A percentile compares a stretch with the other conserved stretches of the same genome.
These are phyloP conservation scores for Stichopus chloronotus DNA, from an alignment of 35 echinoderm and acorn worm species.

Conservation along the genomic window DNA sequence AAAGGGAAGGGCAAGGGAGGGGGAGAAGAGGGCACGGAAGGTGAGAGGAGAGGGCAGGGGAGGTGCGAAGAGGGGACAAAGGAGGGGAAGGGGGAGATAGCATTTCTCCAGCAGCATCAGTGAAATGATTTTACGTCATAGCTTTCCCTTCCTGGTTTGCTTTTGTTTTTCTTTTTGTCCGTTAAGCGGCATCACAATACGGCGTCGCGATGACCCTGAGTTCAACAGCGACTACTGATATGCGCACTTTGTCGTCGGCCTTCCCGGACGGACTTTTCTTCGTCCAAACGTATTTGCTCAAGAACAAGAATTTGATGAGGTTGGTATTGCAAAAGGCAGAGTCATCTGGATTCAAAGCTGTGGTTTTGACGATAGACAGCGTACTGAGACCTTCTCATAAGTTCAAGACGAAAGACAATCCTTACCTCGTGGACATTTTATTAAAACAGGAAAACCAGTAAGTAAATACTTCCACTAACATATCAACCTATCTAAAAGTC, in stretches of 20 bases:
- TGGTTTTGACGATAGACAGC: conserved; percentile 50
- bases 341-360: conserved; percentile 49
- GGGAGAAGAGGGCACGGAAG: too few species aligned
- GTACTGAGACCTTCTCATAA: neutral
- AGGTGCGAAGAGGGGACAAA: too few species aligned
- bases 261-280: neutral
- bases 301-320: neutral
- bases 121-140: too few species aligned
- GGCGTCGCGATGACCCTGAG: neutral
- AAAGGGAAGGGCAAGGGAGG: too few species aligned
- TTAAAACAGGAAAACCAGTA: neutral
- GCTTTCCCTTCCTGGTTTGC: too few species aligned
- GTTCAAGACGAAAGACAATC: neutral
- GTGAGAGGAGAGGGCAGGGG: too few species aligned
- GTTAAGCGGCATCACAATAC: neutral
- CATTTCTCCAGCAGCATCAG: too few species aligned
- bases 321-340: conserved; percentile 28
- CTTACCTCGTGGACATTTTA: neutral
- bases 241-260: neutral
- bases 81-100: too few species aligned
- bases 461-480: neutral
- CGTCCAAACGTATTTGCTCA: neutral
- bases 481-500: too few species aligned
- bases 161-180: too few species aligned
- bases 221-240: neutral